Evolutionary conservation across 2,888 invertebrate species (phyloP).

Genomic region (Epistrophella euchroma): DNA sequence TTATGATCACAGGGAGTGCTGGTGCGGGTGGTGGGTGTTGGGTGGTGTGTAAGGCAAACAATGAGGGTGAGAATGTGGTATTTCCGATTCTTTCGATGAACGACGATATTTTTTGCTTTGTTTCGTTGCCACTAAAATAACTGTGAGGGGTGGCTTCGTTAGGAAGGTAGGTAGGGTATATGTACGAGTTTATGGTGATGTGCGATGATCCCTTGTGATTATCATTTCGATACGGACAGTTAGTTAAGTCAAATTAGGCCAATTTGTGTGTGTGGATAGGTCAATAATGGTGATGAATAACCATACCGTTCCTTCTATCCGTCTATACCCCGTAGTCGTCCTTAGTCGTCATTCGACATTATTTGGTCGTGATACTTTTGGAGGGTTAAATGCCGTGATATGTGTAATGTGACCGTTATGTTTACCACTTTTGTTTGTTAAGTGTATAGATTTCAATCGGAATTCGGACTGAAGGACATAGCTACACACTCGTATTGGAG

Average conservation of each 20-base stretch:
- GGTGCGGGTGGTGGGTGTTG: neutral
- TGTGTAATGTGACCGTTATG: constrained; percentile 21
- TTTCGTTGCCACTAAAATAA: neutral
- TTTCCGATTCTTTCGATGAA: constrained; percentile 71
- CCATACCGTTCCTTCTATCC: neutral
- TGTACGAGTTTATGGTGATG: constrained; percentile 54
- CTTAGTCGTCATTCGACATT: too few relatives aligned
- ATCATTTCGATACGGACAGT: constrained; percentile 77
- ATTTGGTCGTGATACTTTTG: constrained; percentile 1
- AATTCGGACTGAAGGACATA: constrained; percentile 19
- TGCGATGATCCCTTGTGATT: constrained; percentile 77
- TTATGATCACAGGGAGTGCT: constrained; percentile 51
- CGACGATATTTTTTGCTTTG: constrained; percentile 27
- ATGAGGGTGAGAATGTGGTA: constrained; percentile 68
- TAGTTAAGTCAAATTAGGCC: constrained; percentile 77
- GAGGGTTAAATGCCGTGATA: constrained; percentile 37
- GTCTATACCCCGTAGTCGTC: too few relatives aligned
- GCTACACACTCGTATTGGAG: constrained; percentile 10
- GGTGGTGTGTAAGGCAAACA: constrained; percentile 26
- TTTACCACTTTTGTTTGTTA: constrained; percentile 55
- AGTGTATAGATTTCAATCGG: constrained; percentile 72
- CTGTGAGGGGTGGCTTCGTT: neutral
- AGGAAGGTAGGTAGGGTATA: neutral
- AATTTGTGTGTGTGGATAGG: constrained; percentile 77
- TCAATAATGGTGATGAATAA: constrained; percentile 71